Conservation (phyloP, 2,888 invertebrate species). For the Eutolmus rufibarbis region DNA sequence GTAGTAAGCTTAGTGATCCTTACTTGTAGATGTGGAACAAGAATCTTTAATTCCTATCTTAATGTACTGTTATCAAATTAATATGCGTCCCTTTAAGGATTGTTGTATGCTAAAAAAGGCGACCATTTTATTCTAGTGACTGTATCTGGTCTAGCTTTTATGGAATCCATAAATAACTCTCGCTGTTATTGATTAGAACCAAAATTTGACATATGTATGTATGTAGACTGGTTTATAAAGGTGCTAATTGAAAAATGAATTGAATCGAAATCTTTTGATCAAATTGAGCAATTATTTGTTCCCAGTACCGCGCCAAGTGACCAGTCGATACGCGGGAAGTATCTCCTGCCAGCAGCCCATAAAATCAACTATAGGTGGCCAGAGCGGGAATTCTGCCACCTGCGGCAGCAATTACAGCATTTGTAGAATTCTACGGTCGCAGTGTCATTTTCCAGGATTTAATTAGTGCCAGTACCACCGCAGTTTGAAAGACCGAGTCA, state of each 20-base stretch:
- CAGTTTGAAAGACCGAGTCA: background rate
- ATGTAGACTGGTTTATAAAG: background rate
- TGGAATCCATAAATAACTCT: background rate
- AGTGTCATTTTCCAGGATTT: slow-evolving; percentile 32
- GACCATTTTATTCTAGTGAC: background rate
- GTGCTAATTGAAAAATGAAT: background rate
- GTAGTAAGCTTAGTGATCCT: background rate
- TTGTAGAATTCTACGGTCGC: slow-evolving; percentile 1
- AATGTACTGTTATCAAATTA: background rate
- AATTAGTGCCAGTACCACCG: background rate
- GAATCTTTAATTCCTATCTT: background rate
- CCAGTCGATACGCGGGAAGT: background rate
- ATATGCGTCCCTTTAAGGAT: background rate
- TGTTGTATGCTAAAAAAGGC: background rate
- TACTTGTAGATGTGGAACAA: background rate
- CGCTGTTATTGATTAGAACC: background rate
- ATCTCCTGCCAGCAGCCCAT: background rate
- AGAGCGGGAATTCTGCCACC: background rate
- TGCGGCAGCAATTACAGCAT: slow-evolving; percentile 19
- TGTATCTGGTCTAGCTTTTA: background rate
- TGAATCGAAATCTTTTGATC: background rate
- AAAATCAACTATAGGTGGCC: background rate
- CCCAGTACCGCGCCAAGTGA: background rate
- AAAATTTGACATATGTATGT: background rate
- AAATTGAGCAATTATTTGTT: background rate